Base-by-base conservation (phyloP, 2,888 invertebrate genomes). In the Cheilosia pagana region DNA sequence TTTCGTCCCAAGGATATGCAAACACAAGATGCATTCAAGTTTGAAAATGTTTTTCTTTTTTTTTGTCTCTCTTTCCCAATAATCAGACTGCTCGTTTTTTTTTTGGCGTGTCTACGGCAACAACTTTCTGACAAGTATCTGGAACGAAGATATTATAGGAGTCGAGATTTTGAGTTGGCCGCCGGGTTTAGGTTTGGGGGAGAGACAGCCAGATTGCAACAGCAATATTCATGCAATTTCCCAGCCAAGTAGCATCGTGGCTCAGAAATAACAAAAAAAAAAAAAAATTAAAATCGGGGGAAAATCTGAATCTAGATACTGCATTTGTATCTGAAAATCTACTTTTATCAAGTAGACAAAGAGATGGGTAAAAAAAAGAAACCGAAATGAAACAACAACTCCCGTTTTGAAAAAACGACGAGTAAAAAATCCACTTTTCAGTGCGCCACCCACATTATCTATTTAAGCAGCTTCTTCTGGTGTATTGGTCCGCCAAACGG, bases 1-100 rank as follows among this genome's bases (percentile, higher is more conserved):
- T 57, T 70, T 35, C 48, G 68, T 45, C 48, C 68, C 68, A 70
- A 70, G 70, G 70, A 70, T 70, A 57, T 70, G 48, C 70, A 70
- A 70, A 70, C 57, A 57, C 48, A 48, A 70, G 70, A 70, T 59
- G 57, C 70, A 70, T 70, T 59, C 70, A 70, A 70, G 57, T 48
- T 59, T 67, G 65, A 65, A 39, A 19, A n/a, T 19, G 3, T 39
- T n/a, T 52, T 50, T 43, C 28, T 21, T 31, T 21, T 55, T 25
- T 23, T 39, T 28, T 23, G 7, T 5, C 35, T 35, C 23, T 8
- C 16, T 35, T 14, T n/a, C 43, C 31, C 23, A 57, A 70, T 70
- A 70, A 70, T 59, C 70, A 70, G 70, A 50, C 70, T 45, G 43
- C n/a, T 19, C 41, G n/a, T 2, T 48, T 23, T 50, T 50, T 50